A percentile compares a stretch with the other conserved stretches of the same genome.
Evolutionary conservation across 35 echinoderm and acorn worm genomes (phyloP).

Genomic region (Diadema setosum): DNA sequence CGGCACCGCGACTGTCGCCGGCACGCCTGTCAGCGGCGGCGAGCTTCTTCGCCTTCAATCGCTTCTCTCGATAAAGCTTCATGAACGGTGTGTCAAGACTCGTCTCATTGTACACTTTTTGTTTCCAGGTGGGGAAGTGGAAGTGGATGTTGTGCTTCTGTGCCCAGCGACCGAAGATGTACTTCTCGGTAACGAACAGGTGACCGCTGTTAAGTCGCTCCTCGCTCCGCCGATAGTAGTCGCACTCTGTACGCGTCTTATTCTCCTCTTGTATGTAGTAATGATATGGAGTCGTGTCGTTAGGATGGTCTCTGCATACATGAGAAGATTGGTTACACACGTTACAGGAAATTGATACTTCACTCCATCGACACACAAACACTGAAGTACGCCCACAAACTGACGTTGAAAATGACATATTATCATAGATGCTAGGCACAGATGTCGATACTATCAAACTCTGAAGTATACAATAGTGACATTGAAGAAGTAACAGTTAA

Average conservation of each 20-base stretch:
- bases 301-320: constrained; percentile 69
- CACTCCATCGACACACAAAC: too few species aligned
- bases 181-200: constrained; percentile 88
- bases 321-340: too few species aligned
- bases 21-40: not conserved
- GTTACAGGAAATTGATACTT: too few species aligned
- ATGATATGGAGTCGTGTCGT: constrained; percentile 80
- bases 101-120: constrained; percentile 35
- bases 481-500: too few species aligned
- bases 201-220: constrained; percentile 65
- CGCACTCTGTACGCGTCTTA: constrained; percentile 53
- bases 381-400: too few species aligned
- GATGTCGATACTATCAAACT: not conserved
- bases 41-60: not conserved
- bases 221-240: constrained; percentile 82
- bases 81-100: constrained; percentile 78
- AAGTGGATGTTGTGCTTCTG: constrained; percentile 68
- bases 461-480: not conserved
- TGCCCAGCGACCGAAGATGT: constrained; percentile 87
- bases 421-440: too few species aligned
- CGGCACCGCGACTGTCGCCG: not conserved
- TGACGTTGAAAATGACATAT: too few species aligned
- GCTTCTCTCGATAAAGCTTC: constrained; percentile 62
- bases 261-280: constrained; percentile 61
- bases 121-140: constrained; percentile 52